Evolutionary conservation across 2,888 invertebrate genomes (phyloP).

Genomic region (Lasioglossum lativentre): DNA sequence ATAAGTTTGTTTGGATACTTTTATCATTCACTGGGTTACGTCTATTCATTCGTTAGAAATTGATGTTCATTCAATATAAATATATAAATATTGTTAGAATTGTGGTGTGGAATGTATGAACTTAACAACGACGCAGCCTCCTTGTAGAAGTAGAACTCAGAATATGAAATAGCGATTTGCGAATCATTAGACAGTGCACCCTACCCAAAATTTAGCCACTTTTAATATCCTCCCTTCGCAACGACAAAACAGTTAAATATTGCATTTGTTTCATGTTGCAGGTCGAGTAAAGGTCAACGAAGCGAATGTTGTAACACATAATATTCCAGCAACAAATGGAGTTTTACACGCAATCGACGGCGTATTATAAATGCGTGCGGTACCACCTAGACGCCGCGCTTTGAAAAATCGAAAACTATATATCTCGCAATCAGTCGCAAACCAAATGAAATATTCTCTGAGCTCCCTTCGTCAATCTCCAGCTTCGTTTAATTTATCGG

Average conservation of each 20-base stretch:
- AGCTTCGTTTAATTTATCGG: neutral
- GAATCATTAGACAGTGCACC: too few relatives aligned
- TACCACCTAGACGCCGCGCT: neutral
- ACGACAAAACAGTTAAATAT: neutral
- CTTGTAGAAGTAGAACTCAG: too few relatives aligned
- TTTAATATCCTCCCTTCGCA: neutral
- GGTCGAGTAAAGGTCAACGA: conserved; percentile 95
- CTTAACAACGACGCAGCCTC: too few relatives aligned
- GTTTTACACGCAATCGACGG: conserved; percentile 94
- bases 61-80: too few relatives aligned
- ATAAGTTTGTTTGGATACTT: too few relatives aligned
- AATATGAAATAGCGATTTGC: too few relatives aligned
- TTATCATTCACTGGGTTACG: too few relatives aligned
- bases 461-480: neutral
- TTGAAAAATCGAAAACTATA: conserved; percentile 15
- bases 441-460: neutral
- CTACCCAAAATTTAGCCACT: too few relatives aligned
- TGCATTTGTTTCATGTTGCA: conserved; percentile 77
- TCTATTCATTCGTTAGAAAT: too few relatives aligned
- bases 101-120: too few relatives aligned
- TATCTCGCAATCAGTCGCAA: neutral
- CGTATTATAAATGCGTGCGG: conserved; percentile 85
- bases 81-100: too few relatives aligned
- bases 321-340: conserved; percentile 95
- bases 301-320: conserved; percentile 92